Evolutionary conservation across 2,888 invertebrate genomes (phyloP), one percentile per base, ranked within the genome.

Genomic region (Ceratothoa steindachneri): DNA sequence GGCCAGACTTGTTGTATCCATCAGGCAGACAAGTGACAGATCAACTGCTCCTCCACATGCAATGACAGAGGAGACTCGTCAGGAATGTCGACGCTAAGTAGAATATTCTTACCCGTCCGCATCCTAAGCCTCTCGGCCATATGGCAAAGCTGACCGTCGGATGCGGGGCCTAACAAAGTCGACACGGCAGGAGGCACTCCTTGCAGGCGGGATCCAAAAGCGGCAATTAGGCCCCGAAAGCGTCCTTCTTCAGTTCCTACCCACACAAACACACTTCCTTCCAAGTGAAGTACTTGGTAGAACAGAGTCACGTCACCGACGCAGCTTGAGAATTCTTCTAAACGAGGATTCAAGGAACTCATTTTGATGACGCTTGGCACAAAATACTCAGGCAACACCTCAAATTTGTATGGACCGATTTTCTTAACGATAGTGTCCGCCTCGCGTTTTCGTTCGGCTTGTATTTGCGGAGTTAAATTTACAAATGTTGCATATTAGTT

Each of bases 201-300:
- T 30, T 64, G 31, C n/a, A 73, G 31, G n/a, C 75, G 66, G 22
- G 79, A 70, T 30, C 53, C 60, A 12, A 79, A 19, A 22, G 79
- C 76, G 28, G 74, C 76, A 41, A 77, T 67, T 7, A 79, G 64
- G 51, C 70, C 53, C 9, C 70, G 67, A 41, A 76, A 22, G 22
- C 69, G 71, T 29, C 76, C 79, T 31, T 73, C 66, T 71, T 79
- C 72, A 3, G 72, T 79, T 52, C 79, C 79, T 27, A 79, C 76
- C 79, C 79, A 79, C 65, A 77, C 66, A 70, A 74, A 79, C 29
- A 73, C 74, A 68, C 79, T 76, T 24, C 72, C 75, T 29, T 71
- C 65, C 71, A 79, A 66, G 30, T 67, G 69, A 31, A 79, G 68
- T 19, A 79, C 30, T 19, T 79, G 79, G 68, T 79, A 79, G 60